These are phyloP conservation scores for Homarus gammarus DNA, from an alignment of 2,888 invertebrate genomes.

Conservation along the genomic window DNA sequence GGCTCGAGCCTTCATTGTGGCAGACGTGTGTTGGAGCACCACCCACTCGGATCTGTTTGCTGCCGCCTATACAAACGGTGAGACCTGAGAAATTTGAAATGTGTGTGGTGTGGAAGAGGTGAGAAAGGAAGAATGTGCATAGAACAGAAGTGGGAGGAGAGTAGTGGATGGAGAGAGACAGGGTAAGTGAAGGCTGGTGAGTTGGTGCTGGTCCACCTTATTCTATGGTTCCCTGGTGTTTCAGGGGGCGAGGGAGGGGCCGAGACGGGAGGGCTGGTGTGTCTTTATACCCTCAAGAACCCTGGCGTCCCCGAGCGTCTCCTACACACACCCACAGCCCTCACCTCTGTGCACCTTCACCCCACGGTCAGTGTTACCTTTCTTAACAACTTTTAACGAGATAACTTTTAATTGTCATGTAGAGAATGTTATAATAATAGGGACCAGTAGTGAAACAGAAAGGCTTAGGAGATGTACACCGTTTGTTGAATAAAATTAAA, in stretches of 20 bases:
- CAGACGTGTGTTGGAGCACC: conserved; percentile 92
- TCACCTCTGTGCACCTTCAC: conserved; percentile 94
- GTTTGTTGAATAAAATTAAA: no score
- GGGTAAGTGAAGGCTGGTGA: no score
- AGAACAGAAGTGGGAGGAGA: neutral
- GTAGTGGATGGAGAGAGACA: neutral
- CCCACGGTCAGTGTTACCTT: conserved; percentile 76
- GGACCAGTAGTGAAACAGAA: no score
- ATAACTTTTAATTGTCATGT: no score
- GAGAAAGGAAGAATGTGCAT: neutral
- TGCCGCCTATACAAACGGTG: conserved; percentile 36
- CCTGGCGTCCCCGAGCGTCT: conserved; percentile 95
- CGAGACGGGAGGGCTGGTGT: conserved; percentile 84
- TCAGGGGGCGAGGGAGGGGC: conserved; percentile 85
- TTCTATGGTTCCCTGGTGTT: neutral
- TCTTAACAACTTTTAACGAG: no score
- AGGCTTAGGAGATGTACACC: no score
- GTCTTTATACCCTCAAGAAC: conserved; percentile 94
- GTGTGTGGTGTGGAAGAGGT: neutral
- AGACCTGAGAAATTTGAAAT: neutral
- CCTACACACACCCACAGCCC: conserved; percentile 89
- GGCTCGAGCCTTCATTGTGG: conserved; percentile 91
- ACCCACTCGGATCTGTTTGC: conserved; percentile 76
- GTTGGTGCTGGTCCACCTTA: no score
- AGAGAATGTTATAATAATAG: no score